Percentiles rank a stretch among this genome's conserved stretches.
These are phyloP conservation scores for Aphaenogaster rudis DNA, from an alignment of 1,140 invertebrate species.

Conservation along the genomic window DNA sequence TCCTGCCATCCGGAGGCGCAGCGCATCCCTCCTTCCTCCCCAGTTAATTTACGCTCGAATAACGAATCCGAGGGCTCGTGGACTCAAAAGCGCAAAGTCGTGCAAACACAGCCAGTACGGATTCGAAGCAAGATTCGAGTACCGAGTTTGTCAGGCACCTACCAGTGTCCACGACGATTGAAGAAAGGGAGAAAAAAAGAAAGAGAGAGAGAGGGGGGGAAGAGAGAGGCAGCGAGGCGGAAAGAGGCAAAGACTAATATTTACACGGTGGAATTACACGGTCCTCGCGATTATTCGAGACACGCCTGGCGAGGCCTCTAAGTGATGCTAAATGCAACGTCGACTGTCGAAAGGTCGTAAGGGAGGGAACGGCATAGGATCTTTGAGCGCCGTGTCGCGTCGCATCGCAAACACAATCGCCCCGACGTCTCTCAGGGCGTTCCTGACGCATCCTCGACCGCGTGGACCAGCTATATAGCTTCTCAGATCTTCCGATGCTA, in stretches of 20 bases:
- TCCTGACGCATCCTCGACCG: background rate
- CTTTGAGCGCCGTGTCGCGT: background rate
- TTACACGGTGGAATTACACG: slow-evolving; percentile 65
- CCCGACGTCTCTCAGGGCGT: background rate
- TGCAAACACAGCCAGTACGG: slow-evolving; percentile 34
- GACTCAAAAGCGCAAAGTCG: slow-evolving; percentile 13
- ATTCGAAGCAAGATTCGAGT: slow-evolving; percentile 19
- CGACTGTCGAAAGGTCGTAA: slow-evolving; percentile 20
- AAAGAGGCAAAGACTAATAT: slow-evolving; percentile 59
- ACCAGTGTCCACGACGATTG: background rate
- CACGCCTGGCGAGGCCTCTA: background rate
- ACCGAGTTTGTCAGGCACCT: slow-evolving; percentile 4
- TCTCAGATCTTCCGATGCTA: background rate
- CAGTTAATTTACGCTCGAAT: slow-evolving; percentile 28
- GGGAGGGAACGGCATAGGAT: background rate
- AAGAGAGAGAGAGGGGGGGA: slow-evolving; percentile 5
- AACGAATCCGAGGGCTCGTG: background rate
- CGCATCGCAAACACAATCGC: background rate
- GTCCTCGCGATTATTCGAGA: slow-evolving; percentile 48
- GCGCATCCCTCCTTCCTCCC: background rate
- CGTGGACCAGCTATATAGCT: background rate
- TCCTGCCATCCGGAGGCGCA: background rate
- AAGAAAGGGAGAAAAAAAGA: background rate
- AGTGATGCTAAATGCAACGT: background rate
- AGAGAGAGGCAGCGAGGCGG: slow-evolving; percentile 12